Base-by-base conservation (phyloP, 2,797 vertebrate species). In the Pipistrellus kuhlii region DNA sequence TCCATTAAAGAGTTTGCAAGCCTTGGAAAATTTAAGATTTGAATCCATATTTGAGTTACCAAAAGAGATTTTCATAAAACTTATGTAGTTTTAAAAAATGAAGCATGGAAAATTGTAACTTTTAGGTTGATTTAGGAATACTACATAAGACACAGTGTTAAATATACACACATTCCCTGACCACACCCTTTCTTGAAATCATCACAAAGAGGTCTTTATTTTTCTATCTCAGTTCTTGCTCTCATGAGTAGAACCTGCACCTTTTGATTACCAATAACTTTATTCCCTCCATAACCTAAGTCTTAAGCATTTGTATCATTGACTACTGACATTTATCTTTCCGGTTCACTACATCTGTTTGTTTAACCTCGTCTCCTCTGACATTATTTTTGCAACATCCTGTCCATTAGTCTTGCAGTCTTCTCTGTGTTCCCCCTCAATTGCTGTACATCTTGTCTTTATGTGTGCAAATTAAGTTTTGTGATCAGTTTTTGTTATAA, bases 1-100 rank as follows among this genome's bases (percentile, higher is more conserved):
- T 92, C 38, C 85, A 38, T 72, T 69, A 46, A 62, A 35, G 30
- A 73, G 3, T 91, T 87, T 90, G 23, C 46, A 91, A 46, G 38
- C 41, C 15, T 71, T 95, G 20, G 38, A 83, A 92, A 91, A 85
- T 66, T 84, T 0, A 71, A 11, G 38, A 21, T 90, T 81, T 78
- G 30, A 85, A 86, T 81, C 23, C 68, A 57, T 44, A 15, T 46
- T 87, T 25, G 35, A 91, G 71, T 72, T 23, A 90, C 5, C 18
- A 27, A 83, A 94, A 69, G 30, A 57, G 23, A 30, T 81, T 88
- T 59, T 88, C 53, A 88, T 82, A 9, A 32, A 75, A 88, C 14
- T 9, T 18, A 72, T 41, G 76, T 81, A 62, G 41, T 64, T 95
- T 46, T 2, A 64, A 68, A 96, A 94, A 48, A 48, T 53, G 5